Base-by-base conservation (phyloP, 1,140 invertebrate genomes). In the Drosophila truncata region DNA sequence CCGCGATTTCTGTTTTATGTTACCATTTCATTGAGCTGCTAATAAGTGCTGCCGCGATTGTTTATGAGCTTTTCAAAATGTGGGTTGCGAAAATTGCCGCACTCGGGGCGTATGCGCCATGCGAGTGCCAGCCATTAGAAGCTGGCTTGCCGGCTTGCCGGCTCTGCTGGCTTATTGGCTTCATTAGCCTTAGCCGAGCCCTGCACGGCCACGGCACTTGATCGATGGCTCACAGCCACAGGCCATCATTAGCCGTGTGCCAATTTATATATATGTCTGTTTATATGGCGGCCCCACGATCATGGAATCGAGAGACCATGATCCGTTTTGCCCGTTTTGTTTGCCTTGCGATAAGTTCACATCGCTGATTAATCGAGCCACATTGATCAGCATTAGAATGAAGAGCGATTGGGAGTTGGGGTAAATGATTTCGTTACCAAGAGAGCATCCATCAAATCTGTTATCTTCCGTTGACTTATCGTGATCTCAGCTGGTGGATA, bases 21-120 rank as follows among this genome's bases (percentile, higher is more conserved):
- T 75, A 87, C 67, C 82, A 77, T 88, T 84, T 84, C 72, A 82
- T 80, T 87, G 79, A 79, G 82, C 78, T 81, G 83, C 69, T 70
- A 86, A 82, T 85, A 86, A 82, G 73, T 86, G 82, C 81, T 54
- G 71, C n/a, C 42, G 71, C 75, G 59, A 80, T 81, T 82, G 84
- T 67, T 78, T 88, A 79, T 87, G 83, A 83, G 83, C 78, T 65
- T 78, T 55, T 54, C 50, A 54, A 60, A 78, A 80, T 87, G 77
- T 90, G 80, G 84, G 80, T 70, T 87, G 70, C 67, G 73, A 60
- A 78, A 80, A 84, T 65, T 80, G 13, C 29, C 9, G 54, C 33
- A 11, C 69, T 60, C 67, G 67, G 70, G 70, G 52, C 70, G 70
- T 72, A 73, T 73, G 69, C 70, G 67, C 70, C 60, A 73, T 60